Percentiles rank a stretch among this genome's conserved stretches.
Conservation (phyloP, 2,113 vertebrate species). For the Ranitomeya variabilis region DNA sequence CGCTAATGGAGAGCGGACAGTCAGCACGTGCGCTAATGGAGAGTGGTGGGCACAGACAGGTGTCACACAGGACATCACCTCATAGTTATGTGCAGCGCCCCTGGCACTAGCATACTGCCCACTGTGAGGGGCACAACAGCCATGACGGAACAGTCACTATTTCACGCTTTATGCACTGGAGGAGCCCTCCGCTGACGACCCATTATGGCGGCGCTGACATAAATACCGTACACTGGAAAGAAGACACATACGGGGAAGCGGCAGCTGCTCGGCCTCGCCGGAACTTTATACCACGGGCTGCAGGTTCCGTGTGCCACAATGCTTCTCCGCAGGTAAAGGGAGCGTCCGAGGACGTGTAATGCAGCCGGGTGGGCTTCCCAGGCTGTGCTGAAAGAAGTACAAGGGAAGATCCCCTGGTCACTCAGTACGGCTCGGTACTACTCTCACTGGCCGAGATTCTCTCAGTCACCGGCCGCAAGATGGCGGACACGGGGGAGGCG, state of each 20-base stretch:
- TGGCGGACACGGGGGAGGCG: slow-evolving; percentile 53
- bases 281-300: slow-evolving; percentile 42
- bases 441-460: slow-evolving; percentile 39
- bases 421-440: not conserved
- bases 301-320: not conserved
- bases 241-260: not conserved
- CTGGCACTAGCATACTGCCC: too few relatives aligned
- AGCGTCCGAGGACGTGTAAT: not conserved
- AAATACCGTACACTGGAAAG: not conserved
- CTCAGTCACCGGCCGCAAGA: slow-evolving; percentile 56
- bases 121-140: too few relatives aligned
- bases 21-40: too few relatives aligned
- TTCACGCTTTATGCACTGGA: too few relatives aligned
- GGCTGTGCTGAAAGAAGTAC: not conserved
- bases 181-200: not conserved
- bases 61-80: too few relatives aligned
- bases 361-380: not conserved
- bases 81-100: too few relatives aligned
- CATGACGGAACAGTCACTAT: too few relatives aligned
- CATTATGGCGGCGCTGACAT: not conserved
- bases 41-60: too few relatives aligned
- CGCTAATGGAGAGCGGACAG: too few relatives aligned
- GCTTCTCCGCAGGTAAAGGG: not conserved
- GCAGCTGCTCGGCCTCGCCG: slow-evolving; percentile 28
- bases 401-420: not conserved